Percentiles rank a stretch among this genome's conserved stretches.
phyloP scores from a whole-genome alignment of 2,888 invertebrate species.

The Apotomis capreana region DNA sequence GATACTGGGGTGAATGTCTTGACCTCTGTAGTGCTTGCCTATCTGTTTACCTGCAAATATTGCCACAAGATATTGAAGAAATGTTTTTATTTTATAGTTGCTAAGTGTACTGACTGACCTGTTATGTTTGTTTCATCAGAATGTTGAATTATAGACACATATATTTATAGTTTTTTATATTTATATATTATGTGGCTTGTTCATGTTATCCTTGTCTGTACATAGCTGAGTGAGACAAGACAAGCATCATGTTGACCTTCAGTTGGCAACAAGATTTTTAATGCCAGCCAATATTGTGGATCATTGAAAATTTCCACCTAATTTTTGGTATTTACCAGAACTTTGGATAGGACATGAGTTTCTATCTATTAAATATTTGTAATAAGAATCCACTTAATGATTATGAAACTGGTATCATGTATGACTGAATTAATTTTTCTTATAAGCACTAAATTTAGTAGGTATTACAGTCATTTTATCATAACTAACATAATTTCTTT shows the following conservation, averaged over 20 bases:
- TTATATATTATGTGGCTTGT: not conserved
- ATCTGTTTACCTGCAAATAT: conserved; percentile 37
- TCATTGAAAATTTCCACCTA: conserved; percentile 16
- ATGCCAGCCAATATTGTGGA: conserved; percentile 32
- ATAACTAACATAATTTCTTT: too few species aligned
- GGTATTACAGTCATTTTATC: too few species aligned
- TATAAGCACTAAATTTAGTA: too few species aligned
- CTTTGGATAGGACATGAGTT: too few species aligned
- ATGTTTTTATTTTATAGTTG: conserved; percentile 31
- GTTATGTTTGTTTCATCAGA: conserved; percentile 1
- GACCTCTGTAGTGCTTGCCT: conserved; percentile 20
- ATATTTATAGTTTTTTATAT: not conserved
- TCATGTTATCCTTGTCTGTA: conserved; percentile 34
- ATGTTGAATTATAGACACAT: not conserved
- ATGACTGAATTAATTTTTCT: too few species aligned
- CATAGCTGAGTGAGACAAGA: conserved; percentile 18
- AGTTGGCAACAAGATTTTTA: conserved; percentile 31
- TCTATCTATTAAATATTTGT: too few species aligned
- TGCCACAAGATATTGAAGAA: conserved; percentile 14
- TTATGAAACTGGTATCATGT: too few species aligned
- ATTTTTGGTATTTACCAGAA: not conserved
- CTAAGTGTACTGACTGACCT: conserved; percentile 18
- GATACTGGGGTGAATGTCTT: conserved; percentile 37
- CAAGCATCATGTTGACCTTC: conserved; percentile 38
- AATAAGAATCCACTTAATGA: too few species aligned